phyloP scores from a whole-genome alignment of 2,113 vertebrate species.

The Apeltes quadracus region DNA sequence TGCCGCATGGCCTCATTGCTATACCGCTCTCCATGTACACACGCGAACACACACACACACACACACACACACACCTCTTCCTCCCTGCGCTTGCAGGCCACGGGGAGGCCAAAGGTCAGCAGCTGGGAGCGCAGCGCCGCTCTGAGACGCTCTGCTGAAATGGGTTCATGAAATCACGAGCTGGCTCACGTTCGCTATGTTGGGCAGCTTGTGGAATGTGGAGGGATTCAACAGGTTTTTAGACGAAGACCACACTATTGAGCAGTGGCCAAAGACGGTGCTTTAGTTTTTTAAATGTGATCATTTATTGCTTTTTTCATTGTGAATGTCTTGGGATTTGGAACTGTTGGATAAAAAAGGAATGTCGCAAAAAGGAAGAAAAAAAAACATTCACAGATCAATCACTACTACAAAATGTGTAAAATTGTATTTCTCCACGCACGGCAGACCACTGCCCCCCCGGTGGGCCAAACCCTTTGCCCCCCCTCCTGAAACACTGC shows the following conservation, averaged over 20 bases:
- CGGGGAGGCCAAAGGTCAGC: slow-evolving; percentile 61
- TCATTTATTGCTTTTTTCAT: not conserved
- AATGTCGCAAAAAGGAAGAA: too few species aligned
- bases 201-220: not conserved
- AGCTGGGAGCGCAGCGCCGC: not conserved
- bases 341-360: not conserved
- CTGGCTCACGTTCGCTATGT: not conserved
- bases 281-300: not conserved
- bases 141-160: slow-evolving; percentile 15
- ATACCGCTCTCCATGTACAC: slow-evolving; percentile 9
- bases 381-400: too few species aligned
- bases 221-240: too few species aligned
- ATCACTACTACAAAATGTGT: too few species aligned
- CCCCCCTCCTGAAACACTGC: too few species aligned
- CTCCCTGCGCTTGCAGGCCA: slow-evolving; percentile 57
- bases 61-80: slow-evolving; percentile 2
- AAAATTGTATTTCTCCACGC: too few species aligned
- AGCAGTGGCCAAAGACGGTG: not conserved
- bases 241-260: not conserved
- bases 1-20: slow-evolving; percentile 39
- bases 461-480: too few species aligned
- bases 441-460: too few species aligned
- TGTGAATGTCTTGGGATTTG: not conserved
- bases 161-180: not conserved
- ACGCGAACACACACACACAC: too few species aligned